These are phyloP conservation scores for Ceryle rudis DNA, from an alignment of 2,797 vertebrate species.

Conservation along the genomic window DNA sequence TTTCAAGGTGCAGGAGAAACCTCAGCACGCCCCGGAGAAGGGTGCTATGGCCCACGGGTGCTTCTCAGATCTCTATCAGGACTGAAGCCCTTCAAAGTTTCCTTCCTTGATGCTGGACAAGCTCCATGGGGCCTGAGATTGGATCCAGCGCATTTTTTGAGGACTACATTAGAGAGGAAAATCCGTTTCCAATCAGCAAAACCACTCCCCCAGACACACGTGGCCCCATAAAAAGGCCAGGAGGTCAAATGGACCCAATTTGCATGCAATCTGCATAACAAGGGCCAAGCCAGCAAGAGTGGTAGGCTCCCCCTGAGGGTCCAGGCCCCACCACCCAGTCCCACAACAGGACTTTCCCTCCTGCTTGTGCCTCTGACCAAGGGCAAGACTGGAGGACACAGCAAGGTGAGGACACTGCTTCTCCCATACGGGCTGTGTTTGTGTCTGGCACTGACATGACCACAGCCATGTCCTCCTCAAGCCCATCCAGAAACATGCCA, in stretches of 20 bases:
- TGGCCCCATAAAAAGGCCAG: neutral
- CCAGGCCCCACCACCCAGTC: rapidly evolving
- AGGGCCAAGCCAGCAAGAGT: rapidly evolving
- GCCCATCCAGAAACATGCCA: rapidly evolving
- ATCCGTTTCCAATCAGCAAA: slow-evolving; percentile 6
- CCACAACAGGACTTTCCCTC: neutral
- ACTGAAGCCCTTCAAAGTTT: neutral
- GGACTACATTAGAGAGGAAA: neutral
- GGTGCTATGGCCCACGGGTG: rapidly evolving
- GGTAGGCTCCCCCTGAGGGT: rapidly evolving
- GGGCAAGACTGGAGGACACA: rapidly evolving
- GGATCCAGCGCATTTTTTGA: neutral
- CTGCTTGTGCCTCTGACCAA: neutral
- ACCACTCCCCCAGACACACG: neutral
- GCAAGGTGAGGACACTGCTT: rapidly evolving
- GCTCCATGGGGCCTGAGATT: neutral
- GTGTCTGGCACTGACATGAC: rapidly evolving
- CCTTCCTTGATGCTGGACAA: neutral
- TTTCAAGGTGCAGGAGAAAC: neutral
- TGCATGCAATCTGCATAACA: neutral
- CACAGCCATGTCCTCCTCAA: neutral
- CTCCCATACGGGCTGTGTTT: neutral
- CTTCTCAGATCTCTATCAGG: neutral
- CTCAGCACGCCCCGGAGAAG: neutral
- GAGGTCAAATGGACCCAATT: neutral